Percentiles rank a stretch among this genome's conserved stretches.
phyloP scores from a whole-genome alignment of 2,113 vertebrate species.

The Circaetus gallicus region DNA sequence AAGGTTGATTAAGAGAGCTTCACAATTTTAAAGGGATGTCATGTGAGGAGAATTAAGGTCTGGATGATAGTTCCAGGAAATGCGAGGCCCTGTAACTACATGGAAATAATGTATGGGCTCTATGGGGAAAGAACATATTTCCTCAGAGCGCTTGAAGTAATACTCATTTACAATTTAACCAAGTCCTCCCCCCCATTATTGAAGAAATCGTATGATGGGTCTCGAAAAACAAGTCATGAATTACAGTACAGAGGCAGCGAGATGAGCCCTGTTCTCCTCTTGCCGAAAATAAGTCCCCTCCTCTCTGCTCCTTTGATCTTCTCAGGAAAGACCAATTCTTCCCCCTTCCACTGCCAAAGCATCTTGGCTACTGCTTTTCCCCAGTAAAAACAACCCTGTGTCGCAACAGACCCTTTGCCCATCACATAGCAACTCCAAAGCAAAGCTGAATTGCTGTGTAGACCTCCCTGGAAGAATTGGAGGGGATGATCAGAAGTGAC shows the following conservation, averaged over 20 bases:
- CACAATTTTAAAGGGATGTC: slow-evolving; percentile 73
- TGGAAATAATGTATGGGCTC: slow-evolving; percentile 72
- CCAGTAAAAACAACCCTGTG: neutral
- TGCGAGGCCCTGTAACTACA: slow-evolving; percentile 56
- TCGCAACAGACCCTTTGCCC: neutral
- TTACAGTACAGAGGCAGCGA: slow-evolving; percentile 3
- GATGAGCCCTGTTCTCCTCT: neutral
- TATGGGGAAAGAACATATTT: slow-evolving; percentile 61
- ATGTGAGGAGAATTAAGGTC: slow-evolving; percentile 75
- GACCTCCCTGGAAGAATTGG: neutral
- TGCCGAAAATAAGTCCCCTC: neutral
- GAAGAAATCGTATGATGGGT: slow-evolving; percentile 42
- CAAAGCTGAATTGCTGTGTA: neutral
- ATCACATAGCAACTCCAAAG: neutral
- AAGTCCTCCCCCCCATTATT: slow-evolving; percentile 43
- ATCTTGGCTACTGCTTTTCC: neutral
- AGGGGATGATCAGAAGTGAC: neutral
- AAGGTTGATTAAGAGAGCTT: slow-evolving; percentile 81
- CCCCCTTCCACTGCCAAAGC: neutral
- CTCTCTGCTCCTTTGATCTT: slow-evolving; percentile 17
- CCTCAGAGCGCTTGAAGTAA: slow-evolving; percentile 60
- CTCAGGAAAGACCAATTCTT: neutral
- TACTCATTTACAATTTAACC: slow-evolving; percentile 72
- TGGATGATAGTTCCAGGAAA: slow-evolving; percentile 78
- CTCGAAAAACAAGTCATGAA: slow-evolving; percentile 65